Evolutionary conservation across 1,140 invertebrate species (phyloP), one percentile per base, ranked within the genome.

Genomic region (Drosophila lacertosa): DNA sequence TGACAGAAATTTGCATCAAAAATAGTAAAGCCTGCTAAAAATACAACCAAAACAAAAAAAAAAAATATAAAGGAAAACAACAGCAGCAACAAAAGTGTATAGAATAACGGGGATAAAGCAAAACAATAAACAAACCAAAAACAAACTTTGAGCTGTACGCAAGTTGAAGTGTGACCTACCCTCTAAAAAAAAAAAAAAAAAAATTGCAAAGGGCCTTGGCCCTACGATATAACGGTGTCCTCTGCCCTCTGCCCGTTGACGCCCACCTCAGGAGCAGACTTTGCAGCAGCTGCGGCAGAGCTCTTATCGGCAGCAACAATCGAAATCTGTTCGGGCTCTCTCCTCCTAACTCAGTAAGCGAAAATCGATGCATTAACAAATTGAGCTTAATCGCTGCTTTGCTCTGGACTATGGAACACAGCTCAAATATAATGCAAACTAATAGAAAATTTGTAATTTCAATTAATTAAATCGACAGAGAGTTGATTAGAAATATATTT

Each of bases 301-400:
- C 22, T 42, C 57, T 86, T 86, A 86, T 86, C 82, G 78, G 77
- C 18, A 18, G 0, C 39, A 45, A 26, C 18, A 64, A 88, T 84
- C 81, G 35, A 47, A 45, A 81, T 67, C 60, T 64, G 55, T 57
- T 50, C 53, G 42, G 42, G 54, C 37, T 63, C 62, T 54, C 59
- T 77, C 73, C 57, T 55, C 58, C 63, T 37, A 45, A 24, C 47
- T 62, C 45, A 55, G 29, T 69, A 72, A 66, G 82, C 67, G 57
- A 72, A 72, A 86, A 88, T 88, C 77, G 70, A 86, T 88, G 42
- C 39, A 60, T 44, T 40, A n/a, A 45, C 48, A 55, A 66, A 66
- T 48, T 33, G 48, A 54, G 16, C 35, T 48, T 11, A 48, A 32
- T 35, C 15, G 11, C 15, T 29, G 22, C 5, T 48, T 48, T 32